Conservation (phyloP, 2,113 vertebrate species). For the Prolemur simus region DNA sequence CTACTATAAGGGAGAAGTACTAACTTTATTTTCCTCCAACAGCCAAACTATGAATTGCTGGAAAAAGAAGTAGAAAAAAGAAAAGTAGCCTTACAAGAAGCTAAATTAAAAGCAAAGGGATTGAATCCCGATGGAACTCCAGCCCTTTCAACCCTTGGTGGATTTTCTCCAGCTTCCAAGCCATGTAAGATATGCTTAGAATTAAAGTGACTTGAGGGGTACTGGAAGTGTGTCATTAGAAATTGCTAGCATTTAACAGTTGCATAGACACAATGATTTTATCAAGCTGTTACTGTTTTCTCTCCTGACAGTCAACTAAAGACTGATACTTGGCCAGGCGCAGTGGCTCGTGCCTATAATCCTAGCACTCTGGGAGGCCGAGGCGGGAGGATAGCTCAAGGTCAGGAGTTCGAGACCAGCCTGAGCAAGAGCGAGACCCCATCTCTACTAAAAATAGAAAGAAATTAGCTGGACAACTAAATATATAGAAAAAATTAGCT, state of each 20-base stretch:
- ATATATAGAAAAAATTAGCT: no score
- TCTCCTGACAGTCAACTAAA: neutral
- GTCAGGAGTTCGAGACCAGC: no score
- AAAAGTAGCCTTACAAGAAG: slow-evolving; percentile 95
- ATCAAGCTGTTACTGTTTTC: neutral
- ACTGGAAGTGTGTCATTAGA: neutral
- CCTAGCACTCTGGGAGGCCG: no score
- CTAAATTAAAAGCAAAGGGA: slow-evolving; percentile 97
- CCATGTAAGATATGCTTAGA: slow-evolving; percentile 86
- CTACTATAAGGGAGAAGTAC: neutral
- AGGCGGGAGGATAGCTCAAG: no score
- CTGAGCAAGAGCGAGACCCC: no score
- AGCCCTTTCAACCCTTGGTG: slow-evolving; percentile 93
- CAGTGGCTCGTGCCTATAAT: no score
- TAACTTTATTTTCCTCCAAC: neutral
- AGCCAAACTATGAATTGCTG: slow-evolving; percentile 97
- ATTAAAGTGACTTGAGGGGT: neutral
- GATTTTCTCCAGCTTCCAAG: slow-evolving; percentile 98
- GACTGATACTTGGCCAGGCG: neutral
- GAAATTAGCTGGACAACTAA: no score
- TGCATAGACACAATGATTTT: neutral
- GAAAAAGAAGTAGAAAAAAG: slow-evolving; percentile 98
- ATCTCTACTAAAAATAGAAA: no score
- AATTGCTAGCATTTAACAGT: neutral
- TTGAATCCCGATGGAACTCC: slow-evolving; percentile 98